phyloP scores from a whole-genome alignment of 2,797 vertebrate genomes.

The Toxotes lorentzi region DNA sequence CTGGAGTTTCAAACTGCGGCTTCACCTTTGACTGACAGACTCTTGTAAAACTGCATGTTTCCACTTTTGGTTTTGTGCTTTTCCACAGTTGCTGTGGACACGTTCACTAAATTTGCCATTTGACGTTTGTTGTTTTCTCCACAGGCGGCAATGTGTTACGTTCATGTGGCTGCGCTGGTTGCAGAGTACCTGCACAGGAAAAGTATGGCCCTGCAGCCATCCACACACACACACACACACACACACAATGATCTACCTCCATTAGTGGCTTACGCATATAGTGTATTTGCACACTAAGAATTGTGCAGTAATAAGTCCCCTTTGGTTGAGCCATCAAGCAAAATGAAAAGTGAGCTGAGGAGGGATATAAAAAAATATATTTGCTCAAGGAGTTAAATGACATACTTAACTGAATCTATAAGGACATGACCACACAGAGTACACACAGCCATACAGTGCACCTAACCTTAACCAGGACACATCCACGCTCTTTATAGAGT shows the following conservation, averaged over 20 bases:
- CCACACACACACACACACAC: background rate
- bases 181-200: constrained; percentile 96
- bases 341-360: background rate
- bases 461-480: background rate
- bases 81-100: background rate
- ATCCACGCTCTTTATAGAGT: background rate
- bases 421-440: background rate
- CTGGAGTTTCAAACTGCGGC: too few species aligned
- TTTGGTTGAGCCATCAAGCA: background rate
- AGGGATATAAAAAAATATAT: background rate
- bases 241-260: background rate
- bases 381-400: background rate
- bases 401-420: background rate
- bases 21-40: too few species aligned
- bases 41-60: background rate
- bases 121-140: constrained; percentile 63
- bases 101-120: background rate
- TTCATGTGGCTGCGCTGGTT: constrained; percentile 94
- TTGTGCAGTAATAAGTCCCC: background rate
- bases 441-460: background rate
- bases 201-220: constrained; percentile 86
- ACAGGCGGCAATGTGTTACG: constrained; percentile 97
- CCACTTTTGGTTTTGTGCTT: background rate
- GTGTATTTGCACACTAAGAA: background rate
- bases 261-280: too few species aligned